Evolutionary conservation across 1,140 invertebrate genomes (phyloP), one percentile per base, ranked within the genome.

Genomic region (Macrocentrus cingulum): DNA sequence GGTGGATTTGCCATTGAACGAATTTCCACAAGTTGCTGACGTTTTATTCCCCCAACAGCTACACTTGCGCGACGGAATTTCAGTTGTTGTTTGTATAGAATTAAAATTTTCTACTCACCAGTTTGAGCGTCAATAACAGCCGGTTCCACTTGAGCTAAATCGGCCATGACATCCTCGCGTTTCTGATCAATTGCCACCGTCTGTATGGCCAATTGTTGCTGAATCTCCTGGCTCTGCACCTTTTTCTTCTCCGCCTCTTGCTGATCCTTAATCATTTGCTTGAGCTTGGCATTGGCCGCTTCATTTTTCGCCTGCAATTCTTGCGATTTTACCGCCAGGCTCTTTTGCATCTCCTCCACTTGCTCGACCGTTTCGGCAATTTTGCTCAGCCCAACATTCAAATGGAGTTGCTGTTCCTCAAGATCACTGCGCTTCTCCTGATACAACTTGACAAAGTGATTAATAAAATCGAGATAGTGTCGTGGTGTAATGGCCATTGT

Each of bases 241-340:
- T 99, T 99, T 79, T 98, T 97, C 81, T 98, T 94, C 72, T 99
- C 97, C 8, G 98, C 98, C 81, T 99, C 97, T 71, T 99, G 97
- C 78, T 99, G 98, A 80, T 99, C 95, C 80, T 97, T 96, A 34
- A 98, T 91, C 98, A 99, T 99, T 76, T 99, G 95, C 65, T 95
- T 90, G 9, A 99, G 82, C 82, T 99, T 99, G 1, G 92, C 90
- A 81, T 99, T 99, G 16, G 98, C 98, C 8, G 95, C 94, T 70
- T 96, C 93, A 75, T 99, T 99, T 82, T 99, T 99, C n/a, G 92
- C 91, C 84, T 98, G 92, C 29, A 99, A 78, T 81, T 99, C 85
- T 76, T 88, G 87, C 50, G 91, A 92, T 81, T 99, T 99, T 1
- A 98, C 90, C 45, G 95, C 96, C 39, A 99, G 85, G 62, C 95